A percentile compares a stretch with the other conserved stretches of the same genome.
Evolutionary conservation across 2,888 invertebrate species (phyloP).

Genomic region (Limnephilus rhombicus): DNA sequence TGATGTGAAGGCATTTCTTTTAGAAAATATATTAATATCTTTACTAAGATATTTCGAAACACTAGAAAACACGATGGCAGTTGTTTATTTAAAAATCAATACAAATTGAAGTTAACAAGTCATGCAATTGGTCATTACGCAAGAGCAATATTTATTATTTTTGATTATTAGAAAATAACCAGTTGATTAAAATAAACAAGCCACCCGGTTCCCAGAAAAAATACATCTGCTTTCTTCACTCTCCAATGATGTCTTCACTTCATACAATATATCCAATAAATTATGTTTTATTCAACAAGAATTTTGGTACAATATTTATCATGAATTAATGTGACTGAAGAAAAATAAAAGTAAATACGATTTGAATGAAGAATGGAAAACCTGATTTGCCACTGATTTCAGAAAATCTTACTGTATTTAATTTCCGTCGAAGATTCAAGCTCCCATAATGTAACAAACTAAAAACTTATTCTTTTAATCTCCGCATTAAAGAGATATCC

Average conservation of each 20-base stretch:
- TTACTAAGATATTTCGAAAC: conserved; percentile 13
- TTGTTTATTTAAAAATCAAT: not conserved
- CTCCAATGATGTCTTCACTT: not conserved
- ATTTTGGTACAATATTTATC: not conserved
- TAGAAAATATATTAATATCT: conserved; percentile 31
- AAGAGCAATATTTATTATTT: not conserved
- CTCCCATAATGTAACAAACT: not conserved
- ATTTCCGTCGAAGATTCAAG: not conserved
- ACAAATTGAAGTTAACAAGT: not conserved
- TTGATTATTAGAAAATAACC: not conserved
- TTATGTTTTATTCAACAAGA: not conserved
- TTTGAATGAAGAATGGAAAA: conserved; percentile 12
- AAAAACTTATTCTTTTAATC: not conserved
- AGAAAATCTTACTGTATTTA: not conserved
- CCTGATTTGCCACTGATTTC: conserved; percentile 33
- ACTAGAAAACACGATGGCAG: conserved; percentile 28
- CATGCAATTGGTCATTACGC: not conserved
- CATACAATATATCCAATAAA: not conserved
- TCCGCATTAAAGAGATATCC: not conserved
- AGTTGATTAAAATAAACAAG: not conserved
- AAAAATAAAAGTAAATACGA: not conserved
- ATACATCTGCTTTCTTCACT: not conserved
- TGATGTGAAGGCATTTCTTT: conserved; percentile 46
- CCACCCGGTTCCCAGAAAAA: not conserved
- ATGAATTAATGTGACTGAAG: not conserved